These are phyloP conservation scores for Panurus biarmicus DNA, from an alignment of 2,113 vertebrate genomes.

Conservation along the genomic window DNA sequence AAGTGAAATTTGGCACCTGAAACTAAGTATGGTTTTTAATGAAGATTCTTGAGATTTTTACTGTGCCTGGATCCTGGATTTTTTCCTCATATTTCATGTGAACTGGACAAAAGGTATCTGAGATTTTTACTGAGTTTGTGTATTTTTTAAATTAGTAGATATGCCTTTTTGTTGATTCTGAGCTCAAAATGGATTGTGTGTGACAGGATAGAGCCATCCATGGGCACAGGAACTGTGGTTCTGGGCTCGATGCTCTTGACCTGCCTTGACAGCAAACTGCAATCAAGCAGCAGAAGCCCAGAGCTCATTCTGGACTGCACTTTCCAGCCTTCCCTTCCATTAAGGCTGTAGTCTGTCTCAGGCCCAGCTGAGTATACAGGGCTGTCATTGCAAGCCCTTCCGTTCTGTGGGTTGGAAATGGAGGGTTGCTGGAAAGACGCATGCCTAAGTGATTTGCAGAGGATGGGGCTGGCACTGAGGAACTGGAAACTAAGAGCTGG, in stretches of 20 bases:
- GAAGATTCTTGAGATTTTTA: neutral
- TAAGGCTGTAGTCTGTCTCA: neutral
- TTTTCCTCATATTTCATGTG: neutral
- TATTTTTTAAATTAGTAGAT: neutral
- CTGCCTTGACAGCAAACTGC: neutral
- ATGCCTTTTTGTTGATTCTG: neutral
- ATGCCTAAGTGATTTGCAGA: neutral
- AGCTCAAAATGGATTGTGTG: neutral
- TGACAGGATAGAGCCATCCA: neutral
- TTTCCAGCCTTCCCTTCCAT: neutral
- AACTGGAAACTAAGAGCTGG: neutral
- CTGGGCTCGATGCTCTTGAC: neutral
- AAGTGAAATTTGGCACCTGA: slow-evolving; percentile 4
- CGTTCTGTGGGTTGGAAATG: neutral
- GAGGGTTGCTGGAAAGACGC: neutral
- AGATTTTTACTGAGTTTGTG: neutral
- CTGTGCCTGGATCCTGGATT: neutral
- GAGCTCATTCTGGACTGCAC: neutral
- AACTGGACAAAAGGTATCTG: neutral
- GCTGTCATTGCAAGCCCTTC: neutral
- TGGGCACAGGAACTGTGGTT: neutral
- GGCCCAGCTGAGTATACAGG: neutral
- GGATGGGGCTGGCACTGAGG: accelerated
- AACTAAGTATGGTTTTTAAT: neutral
- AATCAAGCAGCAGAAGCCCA: neutral